Conservation (phyloP, 2,888 invertebrate genomes). For the Steromphala cineraria region DNA sequence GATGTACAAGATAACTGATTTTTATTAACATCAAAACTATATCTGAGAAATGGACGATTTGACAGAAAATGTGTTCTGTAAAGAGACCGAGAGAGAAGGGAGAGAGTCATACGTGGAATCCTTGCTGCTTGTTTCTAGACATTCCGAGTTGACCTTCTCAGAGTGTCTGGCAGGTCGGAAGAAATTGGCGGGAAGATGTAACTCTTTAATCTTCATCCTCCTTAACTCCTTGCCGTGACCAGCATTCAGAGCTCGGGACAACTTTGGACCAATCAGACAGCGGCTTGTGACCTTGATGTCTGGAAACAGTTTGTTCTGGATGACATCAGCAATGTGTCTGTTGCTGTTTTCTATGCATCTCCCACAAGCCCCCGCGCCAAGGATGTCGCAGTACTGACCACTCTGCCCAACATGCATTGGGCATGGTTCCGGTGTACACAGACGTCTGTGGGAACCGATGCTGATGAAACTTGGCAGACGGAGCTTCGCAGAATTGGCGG, state of each 20-base stretch:
- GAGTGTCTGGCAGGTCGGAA: not conserved
- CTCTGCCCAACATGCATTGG: conserved; percentile 20
- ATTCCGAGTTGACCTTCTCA: not conserved
- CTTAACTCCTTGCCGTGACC: conserved; percentile 53
- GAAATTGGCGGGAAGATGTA: conserved; percentile 38
- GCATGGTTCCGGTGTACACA: conserved; percentile 25
- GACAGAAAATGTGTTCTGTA: too few species aligned
- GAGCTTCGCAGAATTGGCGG: not conserved
- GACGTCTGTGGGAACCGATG: conserved; percentile 16
- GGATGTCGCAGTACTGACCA: conserved; percentile 58
- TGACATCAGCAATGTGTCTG: conserved; percentile 56
- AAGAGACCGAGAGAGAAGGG: not conserved
- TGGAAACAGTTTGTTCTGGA: conserved; percentile 58
- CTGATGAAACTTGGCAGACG: not conserved
- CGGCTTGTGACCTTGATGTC: conserved; percentile 48
- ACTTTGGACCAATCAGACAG: conserved; percentile 27
- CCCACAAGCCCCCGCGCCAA: conserved; percentile 61
- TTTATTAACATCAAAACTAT: too few species aligned
- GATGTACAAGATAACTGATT: too few species aligned
- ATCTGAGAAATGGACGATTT: too few species aligned
- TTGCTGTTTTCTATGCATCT: conserved; percentile 61
- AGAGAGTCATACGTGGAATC: not conserved
- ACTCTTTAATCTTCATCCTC: conserved; percentile 46
- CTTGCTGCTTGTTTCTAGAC: not conserved
- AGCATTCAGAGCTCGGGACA: conserved; percentile 38